These are phyloP conservation scores for Perizoma affinitatum DNA, from an alignment of 2,888 invertebrate species.

Conservation along the genomic window DNA sequence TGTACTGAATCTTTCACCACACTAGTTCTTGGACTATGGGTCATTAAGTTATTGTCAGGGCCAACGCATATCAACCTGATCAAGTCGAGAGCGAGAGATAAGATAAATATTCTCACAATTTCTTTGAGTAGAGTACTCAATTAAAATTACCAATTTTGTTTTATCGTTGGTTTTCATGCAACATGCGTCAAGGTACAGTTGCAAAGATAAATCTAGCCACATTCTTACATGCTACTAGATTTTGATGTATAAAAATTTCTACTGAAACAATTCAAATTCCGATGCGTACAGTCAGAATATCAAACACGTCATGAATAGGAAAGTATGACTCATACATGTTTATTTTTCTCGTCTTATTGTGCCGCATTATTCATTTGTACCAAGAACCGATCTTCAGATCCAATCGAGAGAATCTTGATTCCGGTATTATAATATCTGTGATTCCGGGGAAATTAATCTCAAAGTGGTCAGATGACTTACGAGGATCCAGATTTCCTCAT, in stretches of 20 bases:
- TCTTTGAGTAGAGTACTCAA: too few relatives aligned
- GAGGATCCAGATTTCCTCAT: too few relatives aligned
- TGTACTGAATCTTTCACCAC: too few relatives aligned
- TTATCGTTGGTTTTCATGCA: too few relatives aligned
- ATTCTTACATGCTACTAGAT: background rate
- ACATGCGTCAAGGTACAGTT: background rate
- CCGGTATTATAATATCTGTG: background rate
- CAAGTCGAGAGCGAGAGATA: too few relatives aligned
- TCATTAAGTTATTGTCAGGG: too few relatives aligned
- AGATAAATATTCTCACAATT: too few relatives aligned
- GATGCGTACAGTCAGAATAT: conserved; percentile 28
- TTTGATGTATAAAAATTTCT: background rate
- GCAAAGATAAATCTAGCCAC: background rate
- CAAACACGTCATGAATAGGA: conserved; percentile 35
- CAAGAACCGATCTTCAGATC: conserved; percentile 54
- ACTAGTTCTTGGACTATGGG: too few relatives aligned
- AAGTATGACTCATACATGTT: conserved; percentile 46
- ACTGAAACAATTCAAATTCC: conserved; percentile 27
- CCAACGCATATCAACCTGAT: too few relatives aligned
- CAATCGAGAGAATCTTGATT: conserved; percentile 3
- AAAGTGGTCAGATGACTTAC: too few relatives aligned
- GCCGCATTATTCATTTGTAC: conserved; percentile 62
- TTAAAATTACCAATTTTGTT: too few relatives aligned
- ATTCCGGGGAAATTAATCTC: conserved; percentile 1
- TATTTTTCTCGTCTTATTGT: conserved; percentile 39